Percentiles rank a stretch among this genome's conserved stretches.
These are phyloP conservation scores for Drosophila picticornis DNA, from an alignment of 2,888 invertebrate genomes.

Conservation along the genomic window DNA sequence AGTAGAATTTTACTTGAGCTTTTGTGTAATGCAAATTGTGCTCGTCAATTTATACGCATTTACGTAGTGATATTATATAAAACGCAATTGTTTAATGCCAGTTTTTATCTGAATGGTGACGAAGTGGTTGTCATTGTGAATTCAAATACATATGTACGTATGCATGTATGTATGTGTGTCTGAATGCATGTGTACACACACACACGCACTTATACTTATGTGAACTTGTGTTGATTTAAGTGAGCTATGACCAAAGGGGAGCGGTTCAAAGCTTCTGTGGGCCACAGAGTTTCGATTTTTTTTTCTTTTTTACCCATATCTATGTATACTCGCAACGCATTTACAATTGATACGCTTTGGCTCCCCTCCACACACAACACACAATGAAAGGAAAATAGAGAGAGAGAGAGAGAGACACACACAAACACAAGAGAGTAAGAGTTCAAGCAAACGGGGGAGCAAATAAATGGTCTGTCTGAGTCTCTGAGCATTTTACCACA, in stretches of 20 bases:
- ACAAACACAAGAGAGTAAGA: constrained; percentile 40
- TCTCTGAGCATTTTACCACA: constrained; percentile 69
- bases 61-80: constrained; percentile 69
- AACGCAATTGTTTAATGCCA: constrained; percentile 68
- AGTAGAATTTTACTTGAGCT: constrained; percentile 30
- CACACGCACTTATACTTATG: constrained; percentile 29
- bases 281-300: constrained; percentile 74
- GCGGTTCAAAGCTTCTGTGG: constrained; percentile 58
- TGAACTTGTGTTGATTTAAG: constrained; percentile 70
- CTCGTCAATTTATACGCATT: constrained; percentile 39
- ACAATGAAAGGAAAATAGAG: constrained; percentile 28
- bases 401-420: constrained; percentile 26
- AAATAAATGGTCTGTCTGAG: constrained; percentile 58
- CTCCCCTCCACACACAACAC: constrained; percentile 37
- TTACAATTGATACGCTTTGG: constrained; percentile 58
- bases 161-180: constrained; percentile 31
- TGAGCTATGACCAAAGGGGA: constrained; percentile 50
- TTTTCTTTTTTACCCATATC: constrained; percentile 63
- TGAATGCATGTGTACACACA: constrained; percentile 29
- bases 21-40: constrained; percentile 53
- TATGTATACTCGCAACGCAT: constrained; percentile 72
- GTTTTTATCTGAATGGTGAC: constrained; percentile 76
- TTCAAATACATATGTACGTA: constrained; percentile 49
- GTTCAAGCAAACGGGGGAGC: constrained; percentile 51
- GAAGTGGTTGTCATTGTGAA: constrained; percentile 79